These are phyloP conservation scores for Spinus olivaceus DNA, from an alignment of 2,797 vertebrate genomes.

Conservation along the genomic window DNA sequence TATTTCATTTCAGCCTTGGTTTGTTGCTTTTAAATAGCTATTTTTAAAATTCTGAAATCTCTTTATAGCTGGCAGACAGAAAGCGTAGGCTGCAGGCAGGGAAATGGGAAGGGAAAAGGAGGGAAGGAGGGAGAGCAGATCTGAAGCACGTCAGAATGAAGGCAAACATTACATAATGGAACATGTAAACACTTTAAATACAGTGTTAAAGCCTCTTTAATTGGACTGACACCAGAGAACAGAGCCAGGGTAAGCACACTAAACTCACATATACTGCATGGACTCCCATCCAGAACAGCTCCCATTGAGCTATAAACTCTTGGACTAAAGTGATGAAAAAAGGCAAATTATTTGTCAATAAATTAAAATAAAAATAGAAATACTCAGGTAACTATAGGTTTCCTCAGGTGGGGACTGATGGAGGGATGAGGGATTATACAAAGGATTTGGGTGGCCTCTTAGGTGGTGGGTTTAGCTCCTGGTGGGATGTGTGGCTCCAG, in stretches of 20 bases:
- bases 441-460: background rate
- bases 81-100: slow-evolving; percentile 22
- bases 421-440: background rate
- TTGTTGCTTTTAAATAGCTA: slow-evolving; percentile 41
- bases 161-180: slow-evolving; percentile 1
- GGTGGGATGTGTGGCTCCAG: background rate
- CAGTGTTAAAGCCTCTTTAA: background rate
- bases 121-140: background rate
- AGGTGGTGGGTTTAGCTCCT: background rate
- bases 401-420: background rate
- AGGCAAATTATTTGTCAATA: background rate
- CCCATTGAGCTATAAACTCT: background rate
- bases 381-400: background rate
- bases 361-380: background rate
- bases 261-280: background rate
- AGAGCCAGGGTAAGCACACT: background rate
- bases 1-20: slow-evolving; percentile 6
- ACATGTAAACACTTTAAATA: background rate
- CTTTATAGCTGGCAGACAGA: slow-evolving; percentile 34
- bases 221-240: background rate
- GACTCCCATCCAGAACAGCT: background rate
- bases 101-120: background rate
- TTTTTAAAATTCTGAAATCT: slow-evolving; percentile 37
- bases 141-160: background rate
- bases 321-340: background rate